These are phyloP conservation scores for Oncorhynchus kisutch DNA, from an alignment of 2,113 vertebrate genomes.

Conservation along the genomic window DNA sequence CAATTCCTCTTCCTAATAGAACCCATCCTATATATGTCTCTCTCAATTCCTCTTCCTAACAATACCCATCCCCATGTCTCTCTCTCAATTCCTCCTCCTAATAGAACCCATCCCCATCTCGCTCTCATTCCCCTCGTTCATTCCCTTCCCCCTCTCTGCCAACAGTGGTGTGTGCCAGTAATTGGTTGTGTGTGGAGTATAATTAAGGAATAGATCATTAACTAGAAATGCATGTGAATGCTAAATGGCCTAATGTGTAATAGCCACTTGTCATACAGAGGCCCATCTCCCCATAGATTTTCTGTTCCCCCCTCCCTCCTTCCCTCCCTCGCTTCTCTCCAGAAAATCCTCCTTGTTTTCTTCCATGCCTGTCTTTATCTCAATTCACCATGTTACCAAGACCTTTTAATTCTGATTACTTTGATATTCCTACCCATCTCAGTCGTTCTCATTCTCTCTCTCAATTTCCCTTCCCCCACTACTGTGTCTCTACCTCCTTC, in stretches of 20 bases:
- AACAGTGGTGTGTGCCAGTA: not conserved
- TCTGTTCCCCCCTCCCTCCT: not conserved
- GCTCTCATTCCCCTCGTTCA: not conserved
- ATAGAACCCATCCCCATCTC: no score
- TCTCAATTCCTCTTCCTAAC: no score
- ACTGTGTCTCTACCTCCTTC: not conserved
- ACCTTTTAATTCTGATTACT: not conserved
- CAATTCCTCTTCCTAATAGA: no score
- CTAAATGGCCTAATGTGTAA: constrained; percentile 51
- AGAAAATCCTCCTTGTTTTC: no score
- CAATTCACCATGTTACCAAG: not conserved
- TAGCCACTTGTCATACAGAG: constrained; percentile 39
- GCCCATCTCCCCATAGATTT: constrained; percentile 44
- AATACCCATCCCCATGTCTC: no score
- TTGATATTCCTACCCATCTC: not conserved
- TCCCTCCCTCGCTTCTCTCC: not conserved
- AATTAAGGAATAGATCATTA: constrained; percentile 45
- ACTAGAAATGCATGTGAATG: constrained; percentile 30
- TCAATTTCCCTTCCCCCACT: not conserved
- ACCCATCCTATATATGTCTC: no score
- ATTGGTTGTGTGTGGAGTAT: constrained; percentile 31
- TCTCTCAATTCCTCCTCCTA: no score
- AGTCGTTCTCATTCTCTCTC: not conserved
- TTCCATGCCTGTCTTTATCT: constrained; percentile 10
- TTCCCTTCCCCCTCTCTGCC: not conserved